phyloP scores from a whole-genome alignment of 2,113 vertebrate species.

The Rutilus rutilus region DNA sequence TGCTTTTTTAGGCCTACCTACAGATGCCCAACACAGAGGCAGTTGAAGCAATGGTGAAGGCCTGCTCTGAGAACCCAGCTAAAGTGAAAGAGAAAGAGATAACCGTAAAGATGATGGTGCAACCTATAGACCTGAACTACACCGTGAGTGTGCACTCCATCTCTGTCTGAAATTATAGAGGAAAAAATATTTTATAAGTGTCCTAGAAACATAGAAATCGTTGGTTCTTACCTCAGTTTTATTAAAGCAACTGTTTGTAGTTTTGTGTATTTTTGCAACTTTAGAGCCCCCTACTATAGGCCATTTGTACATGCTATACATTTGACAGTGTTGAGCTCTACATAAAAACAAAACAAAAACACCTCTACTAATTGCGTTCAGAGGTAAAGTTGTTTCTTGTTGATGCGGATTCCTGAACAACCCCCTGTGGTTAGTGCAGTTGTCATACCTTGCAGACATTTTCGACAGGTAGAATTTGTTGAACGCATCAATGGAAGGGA shows the following conservation, averaged over 20 bases:
- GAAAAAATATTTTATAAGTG: background rate
- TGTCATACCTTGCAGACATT: background rate
- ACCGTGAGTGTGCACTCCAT: constrained; percentile 68
- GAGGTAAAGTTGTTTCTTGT: background rate
- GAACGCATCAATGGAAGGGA: too few species aligned
- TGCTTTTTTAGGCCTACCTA: constrained; percentile 73
- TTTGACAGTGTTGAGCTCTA: too few species aligned
- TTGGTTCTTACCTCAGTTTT: background rate
- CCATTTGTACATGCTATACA: too few species aligned
- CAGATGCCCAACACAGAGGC: constrained; percentile 74
- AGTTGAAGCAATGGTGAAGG: constrained; percentile 82
- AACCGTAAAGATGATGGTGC: constrained; percentile 68
- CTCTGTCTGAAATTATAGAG: background rate
- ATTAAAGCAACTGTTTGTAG: too few species aligned
- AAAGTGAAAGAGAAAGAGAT: constrained; percentile 78
- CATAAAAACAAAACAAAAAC: too few species aligned
- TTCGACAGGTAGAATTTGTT: background rate
- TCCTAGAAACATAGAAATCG: background rate
- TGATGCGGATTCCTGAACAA: too few species aligned
- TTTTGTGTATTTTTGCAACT: too few species aligned
- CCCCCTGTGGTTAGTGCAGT: background rate
- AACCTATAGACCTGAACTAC: constrained; percentile 69
- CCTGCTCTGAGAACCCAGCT: constrained; percentile 78
- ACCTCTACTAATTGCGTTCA: background rate
- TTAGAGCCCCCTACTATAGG: too few species aligned